Base-by-base conservation (phyloP, 2,888 invertebrate species). In the Idaea aversata region DNA sequence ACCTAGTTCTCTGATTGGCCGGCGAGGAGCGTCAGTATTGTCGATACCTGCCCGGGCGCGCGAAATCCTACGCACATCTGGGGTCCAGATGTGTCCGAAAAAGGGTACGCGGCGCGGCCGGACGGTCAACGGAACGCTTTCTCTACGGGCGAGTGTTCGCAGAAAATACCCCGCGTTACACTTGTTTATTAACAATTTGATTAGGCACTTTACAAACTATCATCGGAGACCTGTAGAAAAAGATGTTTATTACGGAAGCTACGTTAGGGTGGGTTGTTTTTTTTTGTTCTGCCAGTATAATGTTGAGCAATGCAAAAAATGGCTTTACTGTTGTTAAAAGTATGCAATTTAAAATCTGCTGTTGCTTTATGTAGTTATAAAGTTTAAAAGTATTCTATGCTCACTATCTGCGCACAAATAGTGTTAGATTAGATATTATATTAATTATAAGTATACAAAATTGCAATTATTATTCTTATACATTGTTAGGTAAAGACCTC, bases 331-430 rank as follows among this genome's bases (percentile, higher is more conserved):
- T 47, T 47, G 47, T 47, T 47, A 47, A 47, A 47, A 5, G 47
- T 10, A 47, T 47, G 47, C 47, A 47, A 47, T 47, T 47, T 7
- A 47, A 38, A 47, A 47, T 36, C 47, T 47, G 47, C 47, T 47
- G 13, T 47, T 47, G 47, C 47, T 47, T 47, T 47, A 10, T 25
- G 25, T 35, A 67, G 34, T 47, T 63, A 62, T 0, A 62, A 64
- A 64, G 62, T 47, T 63, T 25, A 25, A 25, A 47, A 66, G 38
- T 66, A 62, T 59, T 63, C 38, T 63, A 65, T 62, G 66, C 70
- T 70, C 67, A 67, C 62, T 35, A 64, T 35, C 61, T 62, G 65
- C 70, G 69, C 69, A 70, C 69, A 70, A 67, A 16, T 59, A 47
- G 47, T 13, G 47, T 47, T 13, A 47, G 47, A 47, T 47, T 47